Evolutionary conservation across 2,113 vertebrate species (phyloP).

Genomic region (Pedetes capensis): DNA sequence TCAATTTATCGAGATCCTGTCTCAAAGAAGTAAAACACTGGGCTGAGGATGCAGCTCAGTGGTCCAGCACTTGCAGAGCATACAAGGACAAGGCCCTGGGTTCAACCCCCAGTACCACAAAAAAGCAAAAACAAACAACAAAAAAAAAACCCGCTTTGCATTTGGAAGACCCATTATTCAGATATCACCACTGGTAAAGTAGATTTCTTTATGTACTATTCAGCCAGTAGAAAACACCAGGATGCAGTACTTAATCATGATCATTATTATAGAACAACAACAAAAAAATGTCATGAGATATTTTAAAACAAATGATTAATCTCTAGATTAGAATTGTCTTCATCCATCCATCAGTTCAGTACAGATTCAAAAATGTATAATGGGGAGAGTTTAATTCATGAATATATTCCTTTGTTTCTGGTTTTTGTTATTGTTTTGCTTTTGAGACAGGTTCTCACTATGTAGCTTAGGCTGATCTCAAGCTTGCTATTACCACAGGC

Average conservation of each 20-base stretch:
- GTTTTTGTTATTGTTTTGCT: neutral
- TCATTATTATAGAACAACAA: neutral
- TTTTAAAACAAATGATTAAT: neutral
- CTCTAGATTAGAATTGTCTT: neutral
- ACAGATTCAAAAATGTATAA: neutral
- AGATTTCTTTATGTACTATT: neutral
- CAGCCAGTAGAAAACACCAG: neutral
- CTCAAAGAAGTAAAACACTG: too few species aligned
- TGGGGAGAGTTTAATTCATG: neutral
- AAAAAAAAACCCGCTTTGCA: too few species aligned
- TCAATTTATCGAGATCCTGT: too few species aligned
- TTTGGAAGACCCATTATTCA: neutral
- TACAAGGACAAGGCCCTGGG: too few species aligned
- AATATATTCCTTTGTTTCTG: too few species aligned
- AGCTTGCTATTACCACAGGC: too few species aligned
- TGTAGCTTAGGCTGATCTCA: too few species aligned
- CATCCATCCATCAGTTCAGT: neutral
- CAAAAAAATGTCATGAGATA: neutral
- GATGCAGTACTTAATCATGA: neutral
- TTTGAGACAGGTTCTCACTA: neutral
- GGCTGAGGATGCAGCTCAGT: too few species aligned
- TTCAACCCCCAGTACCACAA: too few species aligned
- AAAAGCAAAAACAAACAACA: too few species aligned
- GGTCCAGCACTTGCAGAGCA: too few species aligned
- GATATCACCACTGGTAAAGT: accelerated